Conservation (phyloP, 2,888 invertebrate genomes). For the Malacosoma neustria region DNA sequence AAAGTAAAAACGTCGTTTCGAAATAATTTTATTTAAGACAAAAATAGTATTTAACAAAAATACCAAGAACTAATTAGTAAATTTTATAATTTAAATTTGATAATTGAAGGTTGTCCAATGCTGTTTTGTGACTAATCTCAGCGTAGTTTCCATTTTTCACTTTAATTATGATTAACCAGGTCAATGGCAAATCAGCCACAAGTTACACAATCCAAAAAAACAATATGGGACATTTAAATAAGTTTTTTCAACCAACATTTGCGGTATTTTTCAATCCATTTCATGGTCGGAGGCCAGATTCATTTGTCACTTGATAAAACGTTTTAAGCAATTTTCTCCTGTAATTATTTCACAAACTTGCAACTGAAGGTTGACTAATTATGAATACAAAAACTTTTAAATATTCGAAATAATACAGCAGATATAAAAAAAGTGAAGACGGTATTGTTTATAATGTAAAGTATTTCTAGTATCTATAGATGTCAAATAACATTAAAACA, state of each 20-base stretch:
- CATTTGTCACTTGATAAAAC: not conserved
- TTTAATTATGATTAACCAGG: constrained; percentile 4
- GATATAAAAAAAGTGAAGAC: too few relatives aligned
- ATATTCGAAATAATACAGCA: too few relatives aligned
- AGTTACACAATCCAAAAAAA: not conserved
- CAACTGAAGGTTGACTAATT: constrained; percentile 1
- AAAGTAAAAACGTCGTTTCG: too few relatives aligned
- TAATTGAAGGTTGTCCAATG: constrained; percentile 26
- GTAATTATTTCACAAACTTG: constrained; percentile 4
- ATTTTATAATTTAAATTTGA: too few relatives aligned
- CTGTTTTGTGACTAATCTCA: not conserved
- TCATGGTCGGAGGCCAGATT: not conserved
- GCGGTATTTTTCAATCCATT: not conserved
- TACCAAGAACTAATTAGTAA: too few relatives aligned
- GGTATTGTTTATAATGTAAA: too few relatives aligned
- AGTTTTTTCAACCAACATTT: not conserved
- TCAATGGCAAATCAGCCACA: constrained; percentile 6
- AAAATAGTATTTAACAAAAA: too few relatives aligned
- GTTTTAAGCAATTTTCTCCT: not conserved
- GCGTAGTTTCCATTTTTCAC: not conserved
- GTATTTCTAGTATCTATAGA: too few relatives aligned
- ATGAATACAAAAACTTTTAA: too few relatives aligned
- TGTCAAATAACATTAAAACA: too few relatives aligned
- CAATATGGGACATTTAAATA: not conserved
- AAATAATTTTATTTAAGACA: too few relatives aligned